Base-by-base conservation (phyloP, 2,797 vertebrate species). In the Cuculus canorus region DNA sequence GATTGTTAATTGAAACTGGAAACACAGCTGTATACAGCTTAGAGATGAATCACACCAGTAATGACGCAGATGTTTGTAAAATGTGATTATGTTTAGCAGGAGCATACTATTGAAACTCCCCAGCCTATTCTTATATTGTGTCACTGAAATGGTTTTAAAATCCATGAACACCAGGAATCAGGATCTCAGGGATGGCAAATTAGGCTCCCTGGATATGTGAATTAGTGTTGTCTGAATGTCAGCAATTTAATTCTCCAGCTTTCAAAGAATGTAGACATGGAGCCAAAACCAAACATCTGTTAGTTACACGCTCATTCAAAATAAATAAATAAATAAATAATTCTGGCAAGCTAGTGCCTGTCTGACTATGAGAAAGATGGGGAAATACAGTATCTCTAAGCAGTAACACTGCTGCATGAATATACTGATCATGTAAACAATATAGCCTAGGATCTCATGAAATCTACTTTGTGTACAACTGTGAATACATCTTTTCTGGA, bases 31-130 rank as follows among this genome's bases (percentile, higher is more conserved):
- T 98, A 98, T 97, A 96, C 93, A 95, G 97, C 97, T 97, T 96
- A 93, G 97, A 97, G 96, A 98, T 98, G 98, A 98, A 98, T 98
- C 98, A 98, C 92, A 95, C 86, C 96, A 98, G 96, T 97, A 98
- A 98, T 98, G 98, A 98, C 95, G 97, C 98, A 98, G 98, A 98
- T 98, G 98, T 98, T 98, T 98, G 96, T 97, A 97, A 98, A 98
- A 98, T 97, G 97, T 97, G 97, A 98, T 98, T 98, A 98, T 98
- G 96, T 98, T 97, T 96, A 97, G 95, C 92, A 95, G 97, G 95
- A 97, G 95, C 96, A 93, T 73, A 96, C 93, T 93, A 94, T 91
- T 97, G 96, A 96, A 97, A 95, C 93, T 97, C 97, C 97, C 97
- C 92, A 97, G 96, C 94, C 96, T 97, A 95, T 97, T 98, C 97